These are phyloP conservation scores for Peromyscus attwateri DNA, from an alignment of 2,797 vertebrate genomes.

Conservation along the genomic window DNA sequence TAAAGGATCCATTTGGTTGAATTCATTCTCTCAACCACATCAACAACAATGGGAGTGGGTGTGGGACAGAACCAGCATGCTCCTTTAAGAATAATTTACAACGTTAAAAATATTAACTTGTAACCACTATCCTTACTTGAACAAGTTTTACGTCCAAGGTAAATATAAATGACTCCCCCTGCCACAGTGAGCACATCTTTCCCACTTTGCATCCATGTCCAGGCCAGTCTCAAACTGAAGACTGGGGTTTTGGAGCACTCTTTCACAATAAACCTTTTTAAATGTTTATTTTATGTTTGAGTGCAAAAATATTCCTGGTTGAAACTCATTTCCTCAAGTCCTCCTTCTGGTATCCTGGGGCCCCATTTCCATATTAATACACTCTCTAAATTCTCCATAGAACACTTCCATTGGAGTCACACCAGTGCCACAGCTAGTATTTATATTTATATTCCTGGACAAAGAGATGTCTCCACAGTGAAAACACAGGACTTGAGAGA, in stretches of 20 bases:
- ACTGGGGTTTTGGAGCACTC: constrained; percentile 83
- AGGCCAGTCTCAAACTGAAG: constrained; percentile 82
- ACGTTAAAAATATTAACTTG: constrained; percentile 80
- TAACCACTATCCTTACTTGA: constrained; percentile 80
- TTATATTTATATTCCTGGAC: constrained; percentile 88
- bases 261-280: constrained; percentile 88
- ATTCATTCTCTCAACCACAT: constrained; percentile 36
- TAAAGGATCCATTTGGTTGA: constrained; percentile 1
- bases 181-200: constrained; percentile 75
- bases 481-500: constrained; percentile 84
- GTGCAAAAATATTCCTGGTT: constrained; percentile 87
- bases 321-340: constrained; percentile 86
- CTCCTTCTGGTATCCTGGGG: constrained; percentile 82
- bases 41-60: neutral
- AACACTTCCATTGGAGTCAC: constrained; percentile 82
- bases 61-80: neutral
- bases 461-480: constrained; percentile 84
- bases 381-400: constrained; percentile 78
- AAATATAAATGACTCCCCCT: constrained; percentile 81
- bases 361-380: constrained; percentile 86
- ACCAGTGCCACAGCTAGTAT: constrained; percentile 83
- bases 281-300: constrained; percentile 90
- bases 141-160: constrained; percentile 79
- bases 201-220: constrained; percentile 81
- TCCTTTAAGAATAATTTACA: constrained; percentile 79